Base-by-base conservation (phyloP, 2,113 vertebrate genomes). In the Pseudorectes ferrugineus region DNA sequence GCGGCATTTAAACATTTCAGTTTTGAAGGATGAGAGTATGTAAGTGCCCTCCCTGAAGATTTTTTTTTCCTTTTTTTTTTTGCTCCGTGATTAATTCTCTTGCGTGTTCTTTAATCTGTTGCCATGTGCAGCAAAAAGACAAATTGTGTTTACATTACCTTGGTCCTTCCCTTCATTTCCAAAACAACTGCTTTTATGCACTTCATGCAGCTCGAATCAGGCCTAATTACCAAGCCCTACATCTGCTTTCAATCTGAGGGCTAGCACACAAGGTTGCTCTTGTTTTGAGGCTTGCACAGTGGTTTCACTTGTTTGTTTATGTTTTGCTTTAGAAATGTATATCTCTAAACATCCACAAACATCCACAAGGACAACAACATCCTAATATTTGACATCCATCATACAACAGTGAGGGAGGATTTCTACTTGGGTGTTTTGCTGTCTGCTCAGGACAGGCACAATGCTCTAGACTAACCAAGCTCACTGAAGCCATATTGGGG, bases 181-280 rank as follows among this genome's bases (percentile, higher is more conserved):
- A 87, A 96, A 98, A 96, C 97, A 98, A 98, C 96, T 92, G 93
- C 94, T 92, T 98, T 95, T 86, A 91, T 97, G 95, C 81, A 75
- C 85, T 91, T 95, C 86, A 94, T 95, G 95, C 86, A 91, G 92
- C 74, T 85, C 83, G 21, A 97, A 97, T 95, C 93, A 85, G 92
- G 76, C 82, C 83, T 97, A 98, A 98, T 98, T 98, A 97, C 94
- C 43, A 85, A 93, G 92, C 62, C 96, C 94, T 97, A 96, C 98
- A 98, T 98, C 98, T 98, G 98, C 96, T 98, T 98, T 97, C 96
- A 98, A 98, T 98, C 96, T 95, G 40, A 31, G 71, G 91, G 54
- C 80, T 52, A 95, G 72, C 93, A 85, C 76, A 97, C 87, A 97
- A 95, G 90, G 95, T 97, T 94, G 74, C 75, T 78, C 71, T 96